phyloP scores from a whole-genome alignment of 2,888 invertebrate species.

The Polydesmus complanatus region DNA sequence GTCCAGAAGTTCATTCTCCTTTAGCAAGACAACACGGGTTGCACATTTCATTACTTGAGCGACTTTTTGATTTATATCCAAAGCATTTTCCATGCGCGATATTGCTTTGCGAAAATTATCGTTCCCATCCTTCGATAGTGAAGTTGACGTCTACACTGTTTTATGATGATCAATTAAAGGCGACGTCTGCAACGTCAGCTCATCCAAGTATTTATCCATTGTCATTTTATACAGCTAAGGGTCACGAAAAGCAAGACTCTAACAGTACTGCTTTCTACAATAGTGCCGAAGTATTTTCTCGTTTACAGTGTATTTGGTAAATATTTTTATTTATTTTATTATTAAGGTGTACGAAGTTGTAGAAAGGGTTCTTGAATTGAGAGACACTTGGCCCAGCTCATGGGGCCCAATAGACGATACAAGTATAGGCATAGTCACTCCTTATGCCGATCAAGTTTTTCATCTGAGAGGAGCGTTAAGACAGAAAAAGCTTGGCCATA shows the following conservation, averaged over 20 bases:
- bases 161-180: constrained; percentile 59
- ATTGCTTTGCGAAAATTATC: constrained; percentile 63
- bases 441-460: constrained; percentile 59
- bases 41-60: constrained; percentile 54
- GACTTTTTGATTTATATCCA: constrained; percentile 62
- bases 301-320: neutral
- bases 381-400: constrained; percentile 55
- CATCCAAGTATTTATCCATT: constrained; percentile 58
- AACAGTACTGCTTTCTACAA: constrained; percentile 63
- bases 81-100: constrained; percentile 60
- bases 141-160: constrained; percentile 67
- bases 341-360: constrained; percentile 54
- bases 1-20: constrained; percentile 61
- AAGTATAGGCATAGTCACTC: constrained; percentile 70
- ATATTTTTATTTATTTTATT: constrained; percentile 3
- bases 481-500: constrained; percentile 54
- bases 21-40: constrained; percentile 33
- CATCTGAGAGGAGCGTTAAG: constrained; percentile 60
- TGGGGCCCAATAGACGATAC: constrained; percentile 55
- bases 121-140: constrained; percentile 67
- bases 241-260: constrained; percentile 61
- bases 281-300: constrained; percentile 49
- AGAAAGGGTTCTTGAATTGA: constrained; percentile 55
- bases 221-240: constrained; percentile 64
- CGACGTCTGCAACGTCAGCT: constrained; percentile 53